Conservation (phyloP, 1,140 invertebrate genomes). For the Euura lappo region DNA sequence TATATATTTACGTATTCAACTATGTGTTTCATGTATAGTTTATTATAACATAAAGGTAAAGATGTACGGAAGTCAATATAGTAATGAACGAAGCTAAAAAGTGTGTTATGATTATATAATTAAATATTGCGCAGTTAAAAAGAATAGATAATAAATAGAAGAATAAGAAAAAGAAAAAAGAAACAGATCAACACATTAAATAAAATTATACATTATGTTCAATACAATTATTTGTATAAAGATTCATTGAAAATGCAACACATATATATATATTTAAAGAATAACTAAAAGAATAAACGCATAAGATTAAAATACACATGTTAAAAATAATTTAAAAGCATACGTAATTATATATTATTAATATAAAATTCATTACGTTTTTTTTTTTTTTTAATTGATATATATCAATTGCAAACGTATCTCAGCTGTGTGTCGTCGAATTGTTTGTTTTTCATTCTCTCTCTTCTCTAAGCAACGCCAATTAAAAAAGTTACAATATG, state of each 20-base stretch:
- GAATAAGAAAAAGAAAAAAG: neutral
- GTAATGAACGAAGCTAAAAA: neutral
- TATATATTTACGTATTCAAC: neutral
- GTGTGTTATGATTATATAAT: too few species aligned
- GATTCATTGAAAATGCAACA: slow-evolving; percentile 1
- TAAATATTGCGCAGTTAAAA: too few species aligned
- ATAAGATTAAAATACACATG: too few species aligned
- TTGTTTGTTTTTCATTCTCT: neutral
- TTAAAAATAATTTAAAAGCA: too few species aligned
- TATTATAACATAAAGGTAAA: too few species aligned
- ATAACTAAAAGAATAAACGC: too few species aligned
- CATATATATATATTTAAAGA: neutral
- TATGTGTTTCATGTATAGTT: neutral
- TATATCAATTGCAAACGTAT: neutral
- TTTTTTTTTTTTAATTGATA: neutral
- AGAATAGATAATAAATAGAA: too few species aligned
- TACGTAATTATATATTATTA: too few species aligned
- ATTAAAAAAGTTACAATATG: too few species aligned
- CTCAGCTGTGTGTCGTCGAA: neutral
- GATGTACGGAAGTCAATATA: too few species aligned
- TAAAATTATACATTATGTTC: neutral
- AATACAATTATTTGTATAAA: neutral
- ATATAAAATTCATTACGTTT: too few species aligned
- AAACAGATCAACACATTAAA: neutral
- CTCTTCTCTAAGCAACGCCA: too few species aligned